Percentiles rank a stretch among this genome's conserved stretches.
phyloP scores from a whole-genome alignment of 2,113 vertebrate genomes.

The Tinamus guttatus region DNA sequence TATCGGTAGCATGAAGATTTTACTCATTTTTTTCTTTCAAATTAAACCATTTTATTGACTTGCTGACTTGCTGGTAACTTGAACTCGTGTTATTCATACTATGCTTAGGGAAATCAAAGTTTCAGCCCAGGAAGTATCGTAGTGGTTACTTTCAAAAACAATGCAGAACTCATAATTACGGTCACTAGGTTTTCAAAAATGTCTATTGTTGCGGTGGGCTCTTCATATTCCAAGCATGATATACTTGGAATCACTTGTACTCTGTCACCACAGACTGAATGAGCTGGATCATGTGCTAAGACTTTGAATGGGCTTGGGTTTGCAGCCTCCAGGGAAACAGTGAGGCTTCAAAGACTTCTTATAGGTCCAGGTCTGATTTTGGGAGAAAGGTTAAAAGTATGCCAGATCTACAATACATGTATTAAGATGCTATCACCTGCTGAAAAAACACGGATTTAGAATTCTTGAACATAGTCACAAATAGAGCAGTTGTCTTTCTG shows the following conservation, averaged over 20 bases:
- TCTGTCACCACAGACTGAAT: background rate
- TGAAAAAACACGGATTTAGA: background rate
- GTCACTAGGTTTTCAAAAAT: conserved; percentile 1
- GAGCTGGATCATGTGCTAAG: background rate
- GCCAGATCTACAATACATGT: background rate
- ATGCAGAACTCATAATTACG: rapidly evolving
- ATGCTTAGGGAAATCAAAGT: background rate
- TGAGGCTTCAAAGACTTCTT: background rate
- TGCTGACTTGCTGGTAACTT: background rate
- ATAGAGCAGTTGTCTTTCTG: background rate
- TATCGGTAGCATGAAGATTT: background rate
- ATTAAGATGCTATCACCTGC: background rate
- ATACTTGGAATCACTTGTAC: background rate
- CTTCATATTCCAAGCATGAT: background rate
- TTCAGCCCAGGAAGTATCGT: background rate
- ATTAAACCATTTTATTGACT: background rate
- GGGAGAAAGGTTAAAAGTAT: background rate
- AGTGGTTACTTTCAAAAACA: background rate
- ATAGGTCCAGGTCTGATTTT: background rate
- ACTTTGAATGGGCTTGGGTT: background rate
- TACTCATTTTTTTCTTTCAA: background rate
- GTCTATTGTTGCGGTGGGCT: background rate
- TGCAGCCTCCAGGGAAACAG: background rate
- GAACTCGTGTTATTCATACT: background rate
- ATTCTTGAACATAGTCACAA: background rate